Base-by-base conservation (phyloP, 2,888 invertebrate genomes). In the Eumerus sabulonum region DNA sequence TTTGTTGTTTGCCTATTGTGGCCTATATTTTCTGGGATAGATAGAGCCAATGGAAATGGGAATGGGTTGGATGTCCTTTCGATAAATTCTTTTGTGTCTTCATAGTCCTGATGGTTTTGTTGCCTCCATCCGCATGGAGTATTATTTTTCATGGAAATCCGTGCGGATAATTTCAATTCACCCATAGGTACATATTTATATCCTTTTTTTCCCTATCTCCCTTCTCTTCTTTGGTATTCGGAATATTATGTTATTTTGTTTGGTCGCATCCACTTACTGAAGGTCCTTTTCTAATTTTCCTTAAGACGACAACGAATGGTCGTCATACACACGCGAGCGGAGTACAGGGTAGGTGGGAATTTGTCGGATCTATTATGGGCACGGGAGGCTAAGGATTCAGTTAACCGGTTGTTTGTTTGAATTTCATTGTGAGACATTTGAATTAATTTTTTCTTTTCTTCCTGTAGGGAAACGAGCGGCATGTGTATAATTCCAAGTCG, bases 61-160 rank as follows among this genome's bases (percentile, higher is more conserved):
- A n/a, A 14, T 48, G 45, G 11, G 38, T 1, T 1, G 17, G 12
- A 44, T 12, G 51, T 47, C 63, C 57, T 60, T 27, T 18, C 73
- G 59, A 79, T 72, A 70, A 68, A 68, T 64, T 56, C 50, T 19
- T 45, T 79, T 68, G 40, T 79, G 64, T 74, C 64, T 70, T 64
- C 56, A 66, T 79, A 63, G 63, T 48, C 56, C 14, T 45, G 16
- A 16, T 12, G 13, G 14, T 16, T 59, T 42, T 60, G 50, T 45
- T n/a, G 9, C 19, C 44, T 38, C 13, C 60, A 67, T 68, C 57
- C 63, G 67, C 67, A 68, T 77, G 63, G 67, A 70, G 70, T 74
- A 79, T 79, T 79, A 74, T 70, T 79, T 79, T 79, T 70, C 74
- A 79, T 79, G 74, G 64, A 79, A 74, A 74, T 79, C 64, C 79